Base-by-base conservation (phyloP, 2,888 invertebrate genomes). In the Galerucella pusilla region DNA sequence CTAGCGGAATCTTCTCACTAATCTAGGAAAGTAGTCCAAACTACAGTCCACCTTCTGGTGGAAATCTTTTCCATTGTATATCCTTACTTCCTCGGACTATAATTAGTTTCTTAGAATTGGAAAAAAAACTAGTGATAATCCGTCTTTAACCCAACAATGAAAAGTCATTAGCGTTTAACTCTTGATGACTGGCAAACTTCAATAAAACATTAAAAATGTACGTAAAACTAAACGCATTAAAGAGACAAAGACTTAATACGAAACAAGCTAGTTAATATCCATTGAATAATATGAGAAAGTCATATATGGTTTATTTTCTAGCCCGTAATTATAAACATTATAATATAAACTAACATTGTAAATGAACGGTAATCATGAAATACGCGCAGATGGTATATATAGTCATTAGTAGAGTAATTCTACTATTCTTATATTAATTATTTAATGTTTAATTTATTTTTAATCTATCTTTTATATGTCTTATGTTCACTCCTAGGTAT, bases 251-350 rank as follows among this genome's bases (percentile, higher is more conserved):
- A 45, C 65, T 71, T 71, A 71, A 71, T 71, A 65, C n/a, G 9
- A 16, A 64, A 16, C 42, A 20, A 65, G 65, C 57, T 71, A 71
- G 66, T 71, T 71, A 71, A 71, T 71, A 59, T 66, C 65, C 73
- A 66, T 73, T 73, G 68, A 70, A 73, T 20, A 20, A 20, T 81
- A 80, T 80, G 80, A 76, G 81, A 79, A 81, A 80, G 77, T 75
- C 77, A 79, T 80, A 82, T 78, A 81, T 81, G 80, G 79, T 79
- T 72, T 75, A 81, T 79, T 81, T 81, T 80, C 64, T 63, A 63
- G 16, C 20, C 10, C 16, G 57, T 71, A 59, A 80, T 81, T 80
- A 81, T 82, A 78, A 81, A 80, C 80, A 82, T 82, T 81, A 80
- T 79, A 49, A 28, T 49, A 77, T 68, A 75, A 80, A 71, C 52